These are phyloP conservation scores for Tadarida brasiliensis DNA, from an alignment of 2,797 vertebrate genomes.

Conservation along the genomic window DNA sequence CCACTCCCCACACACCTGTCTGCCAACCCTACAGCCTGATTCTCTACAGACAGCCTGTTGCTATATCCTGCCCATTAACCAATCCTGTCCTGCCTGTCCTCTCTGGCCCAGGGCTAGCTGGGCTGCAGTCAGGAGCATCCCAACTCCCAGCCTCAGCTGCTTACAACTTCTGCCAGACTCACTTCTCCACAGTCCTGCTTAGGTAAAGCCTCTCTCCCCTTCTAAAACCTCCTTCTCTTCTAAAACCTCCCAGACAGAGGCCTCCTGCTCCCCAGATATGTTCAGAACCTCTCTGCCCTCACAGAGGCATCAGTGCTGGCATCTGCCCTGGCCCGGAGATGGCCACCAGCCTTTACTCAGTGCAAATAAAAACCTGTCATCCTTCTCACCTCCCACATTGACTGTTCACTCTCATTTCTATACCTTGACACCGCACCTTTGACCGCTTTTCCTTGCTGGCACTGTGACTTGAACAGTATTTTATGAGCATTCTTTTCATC, in stretches of 20 bases:
- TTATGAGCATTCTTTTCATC: not conserved
- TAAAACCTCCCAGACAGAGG: not conserved
- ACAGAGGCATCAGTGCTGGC: not conserved
- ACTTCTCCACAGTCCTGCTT: not conserved
- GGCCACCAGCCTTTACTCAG: not conserved
- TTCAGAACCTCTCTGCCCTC: not conserved
- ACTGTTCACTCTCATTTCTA: not conserved
- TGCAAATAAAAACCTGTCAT: not conserved
- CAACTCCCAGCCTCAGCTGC: not conserved
- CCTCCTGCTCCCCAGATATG: too few relatives aligned
- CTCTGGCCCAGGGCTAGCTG: not conserved
- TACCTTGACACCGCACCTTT: too few relatives aligned
- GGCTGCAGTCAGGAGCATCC: not conserved
- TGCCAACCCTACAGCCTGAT: not conserved
- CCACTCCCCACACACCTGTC: accelerated
- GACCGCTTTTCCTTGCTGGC: not conserved
- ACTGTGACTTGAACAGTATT: accelerated
- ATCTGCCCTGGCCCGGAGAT: not conserved
- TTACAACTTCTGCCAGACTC: not conserved
- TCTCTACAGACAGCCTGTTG: not conserved
- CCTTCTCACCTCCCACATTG: not conserved
- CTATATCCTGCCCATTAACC: not conserved
- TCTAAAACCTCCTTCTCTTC: not conserved
- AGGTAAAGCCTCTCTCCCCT: not conserved
- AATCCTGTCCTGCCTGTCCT: accelerated